A percentile compares a stretch with the other conserved stretches of the same genome.
These are phyloP conservation scores for Lysiphlebus fabarum DNA, from an alignment of 1,140 invertebrate genomes.

Conservation along the genomic window DNA sequence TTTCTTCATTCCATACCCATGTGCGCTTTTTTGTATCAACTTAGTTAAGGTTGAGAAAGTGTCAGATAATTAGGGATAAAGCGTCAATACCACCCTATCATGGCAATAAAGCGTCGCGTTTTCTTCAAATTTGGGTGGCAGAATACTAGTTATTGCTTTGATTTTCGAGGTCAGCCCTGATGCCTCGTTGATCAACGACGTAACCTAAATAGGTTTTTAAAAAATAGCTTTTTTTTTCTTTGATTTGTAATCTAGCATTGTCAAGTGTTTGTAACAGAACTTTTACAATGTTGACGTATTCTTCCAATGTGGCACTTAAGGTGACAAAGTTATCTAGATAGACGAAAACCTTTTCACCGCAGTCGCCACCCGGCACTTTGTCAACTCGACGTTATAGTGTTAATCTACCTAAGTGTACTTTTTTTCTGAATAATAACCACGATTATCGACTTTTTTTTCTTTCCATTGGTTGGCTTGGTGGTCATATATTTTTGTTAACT, in stretches of 20 bases:
- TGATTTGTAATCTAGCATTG: conserved; percentile 33
- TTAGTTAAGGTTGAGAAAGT: conserved; percentile 34
- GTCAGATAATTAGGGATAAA: conserved; percentile 42
- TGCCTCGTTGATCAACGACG: conserved; percentile 25
- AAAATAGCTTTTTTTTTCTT: conserved; percentile 40
- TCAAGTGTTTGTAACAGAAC: conserved; percentile 32
- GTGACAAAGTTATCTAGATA: conserved; percentile 43
- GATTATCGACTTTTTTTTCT: too few species aligned
- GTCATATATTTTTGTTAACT: too few species aligned
- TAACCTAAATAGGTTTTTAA: conserved; percentile 35
- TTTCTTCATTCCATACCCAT: conserved; percentile 31
- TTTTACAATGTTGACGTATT: conserved; percentile 35
- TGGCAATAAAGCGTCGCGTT: conserved; percentile 43
- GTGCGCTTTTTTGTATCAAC: conserved; percentile 31
- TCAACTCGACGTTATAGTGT: too few species aligned
- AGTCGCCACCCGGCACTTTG: conserved; percentile 27
- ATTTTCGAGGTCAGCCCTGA: conserved; percentile 24
- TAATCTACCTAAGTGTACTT: too few species aligned
- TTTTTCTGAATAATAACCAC: too few species aligned
- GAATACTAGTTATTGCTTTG: conserved; percentile 17
- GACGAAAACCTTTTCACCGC: conserved; percentile 24
- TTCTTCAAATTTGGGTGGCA: conserved; percentile 34
- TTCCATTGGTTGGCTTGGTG: too few species aligned
- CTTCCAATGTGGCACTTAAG: conserved; percentile 25
- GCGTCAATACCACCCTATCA: conserved; percentile 41